Base-by-base conservation (phyloP, 2,888 invertebrate genomes). In the Drosophila sordidula region DNA sequence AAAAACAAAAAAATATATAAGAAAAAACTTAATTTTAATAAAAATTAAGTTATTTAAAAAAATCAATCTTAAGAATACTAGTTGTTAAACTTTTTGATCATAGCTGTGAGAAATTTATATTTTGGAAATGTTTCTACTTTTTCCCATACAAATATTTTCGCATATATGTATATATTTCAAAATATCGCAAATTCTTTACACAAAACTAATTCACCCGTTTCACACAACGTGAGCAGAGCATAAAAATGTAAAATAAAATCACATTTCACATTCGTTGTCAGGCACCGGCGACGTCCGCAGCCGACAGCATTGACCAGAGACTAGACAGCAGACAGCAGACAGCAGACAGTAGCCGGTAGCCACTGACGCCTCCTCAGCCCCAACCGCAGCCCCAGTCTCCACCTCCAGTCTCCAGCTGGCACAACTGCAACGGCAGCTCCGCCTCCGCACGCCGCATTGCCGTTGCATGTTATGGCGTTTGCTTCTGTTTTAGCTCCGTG, bases 401-500 rank as follows among this genome's bases (percentile, higher is more conserved):
- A 16, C 14, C 26, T 14, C 5, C 25, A 26, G 6, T 8, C 26
- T 26, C 2, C 1, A 6, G 26, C 8, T 6, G 26, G 29, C 29
- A 54, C 50, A 55, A 56, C 70, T 64, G 38, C 70, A 58, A 39
- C 52, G 61, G 50, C 56, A 39, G 34, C 74, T 51, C 56, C 73
- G 67, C 61, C 77, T 77, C 50, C 76, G 71, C 76, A 70, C 57
- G 57, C 54, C 61, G 46, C 56, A n/a, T 76, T 58, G 26, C 38
- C 56, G 47, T 62, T 70, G 71, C 70, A 70, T 70, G 52, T 62
- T 69, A 25, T 34, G 39, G 39, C 44, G 22, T 59, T 68, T 72
- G 83, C 80, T 80, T 75, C 80, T 80, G 80, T 85, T 82, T 82
- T 52, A 36, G 46, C 62, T 75, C 51, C 50, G 42, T 34, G 50